Percentiles rank a stretch among this genome's conserved stretches.
These are phyloP conservation scores for Cylindroiulus punctatus DNA, from an alignment of 2,888 invertebrate species.

Conservation along the genomic window DNA sequence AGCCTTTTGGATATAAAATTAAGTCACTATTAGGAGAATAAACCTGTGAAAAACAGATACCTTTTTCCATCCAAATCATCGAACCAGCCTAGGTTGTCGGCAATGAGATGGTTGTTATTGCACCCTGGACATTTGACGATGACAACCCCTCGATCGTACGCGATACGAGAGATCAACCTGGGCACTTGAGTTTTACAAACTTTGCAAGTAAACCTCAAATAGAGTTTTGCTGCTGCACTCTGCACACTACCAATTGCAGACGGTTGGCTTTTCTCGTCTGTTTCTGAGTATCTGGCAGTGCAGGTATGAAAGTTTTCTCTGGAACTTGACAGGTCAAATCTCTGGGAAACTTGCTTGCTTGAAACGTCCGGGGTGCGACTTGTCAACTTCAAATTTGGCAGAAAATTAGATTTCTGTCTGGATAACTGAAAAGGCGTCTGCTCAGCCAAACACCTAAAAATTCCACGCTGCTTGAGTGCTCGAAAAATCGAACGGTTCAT, in stretches of 20 bases:
- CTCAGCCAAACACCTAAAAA: neutral
- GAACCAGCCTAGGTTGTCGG: conserved; percentile 97
- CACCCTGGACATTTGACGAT: conserved; percentile 91
- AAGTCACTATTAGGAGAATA: too few species aligned
- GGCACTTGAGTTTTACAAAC: conserved; percentile 81
- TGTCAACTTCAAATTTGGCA: neutral
- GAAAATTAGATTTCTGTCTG: neutral
- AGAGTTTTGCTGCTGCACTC: conserved; percentile 69
- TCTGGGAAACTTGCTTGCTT: neutral
- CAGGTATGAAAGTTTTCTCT: neutral
- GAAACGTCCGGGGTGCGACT: neutral
- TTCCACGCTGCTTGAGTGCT: neutral
- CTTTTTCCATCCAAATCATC: conserved; percentile 72
- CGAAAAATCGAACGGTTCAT: neutral
- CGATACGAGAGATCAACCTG: conserved; percentile 83
- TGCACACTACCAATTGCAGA: neutral
- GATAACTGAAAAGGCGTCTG: neutral
- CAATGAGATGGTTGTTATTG: conserved; percentile 89
- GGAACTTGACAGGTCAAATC: neutral
- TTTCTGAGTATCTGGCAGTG: neutral
- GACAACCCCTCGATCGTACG: conserved; percentile 89
- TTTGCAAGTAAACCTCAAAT: conserved; percentile 87
- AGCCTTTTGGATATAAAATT: too few species aligned
- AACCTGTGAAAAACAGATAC: conserved; percentile 14
- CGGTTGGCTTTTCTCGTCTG: neutral